A percentile compares a stretch with the other conserved stretches of the same genome.
These are phyloP conservation scores for Cavia porcellus DNA, from an alignment of 2,113 vertebrate species.

Conservation along the genomic window DNA sequence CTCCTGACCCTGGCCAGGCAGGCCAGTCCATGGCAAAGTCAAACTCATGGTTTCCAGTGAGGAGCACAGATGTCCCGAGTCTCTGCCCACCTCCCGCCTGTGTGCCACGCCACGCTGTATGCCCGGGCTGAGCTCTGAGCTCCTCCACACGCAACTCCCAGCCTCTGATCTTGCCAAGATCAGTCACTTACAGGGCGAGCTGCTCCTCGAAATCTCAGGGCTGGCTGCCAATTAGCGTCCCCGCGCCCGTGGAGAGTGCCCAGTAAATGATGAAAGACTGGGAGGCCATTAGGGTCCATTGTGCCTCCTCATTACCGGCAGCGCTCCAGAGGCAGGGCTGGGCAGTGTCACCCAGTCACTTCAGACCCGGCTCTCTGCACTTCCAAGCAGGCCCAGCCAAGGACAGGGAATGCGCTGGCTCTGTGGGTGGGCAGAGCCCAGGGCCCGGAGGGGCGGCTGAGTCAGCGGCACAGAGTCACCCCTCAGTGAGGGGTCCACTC, in stretches of 20 bases:
- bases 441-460: background rate
- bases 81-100: background rate
- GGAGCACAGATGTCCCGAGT: rapidly evolving
- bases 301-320: rapidly evolving
- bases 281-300: background rate
- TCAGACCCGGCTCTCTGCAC: background rate
- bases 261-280: background rate
- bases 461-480: background rate
- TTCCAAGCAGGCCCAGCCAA: background rate
- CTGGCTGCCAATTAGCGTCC: background rate
- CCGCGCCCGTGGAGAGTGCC: rapidly evolving
- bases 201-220: rapidly evolving
- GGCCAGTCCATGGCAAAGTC: background rate
- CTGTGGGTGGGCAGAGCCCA: background rate
- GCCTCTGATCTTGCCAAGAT: background rate
- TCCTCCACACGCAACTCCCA: rapidly evolving
- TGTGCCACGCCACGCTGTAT: background rate
- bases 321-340: background rate
- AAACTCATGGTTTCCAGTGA: rapidly evolving
- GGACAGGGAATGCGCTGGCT: background rate
- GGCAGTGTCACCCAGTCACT: rapidly evolving
- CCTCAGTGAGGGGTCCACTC: rapidly evolving
- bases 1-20: background rate
- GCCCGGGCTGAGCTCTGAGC: background rate
- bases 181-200: background rate